Evolutionary conservation across 2,113 vertebrate genomes (phyloP).

Genomic region (Thermophis baileyi): DNA sequence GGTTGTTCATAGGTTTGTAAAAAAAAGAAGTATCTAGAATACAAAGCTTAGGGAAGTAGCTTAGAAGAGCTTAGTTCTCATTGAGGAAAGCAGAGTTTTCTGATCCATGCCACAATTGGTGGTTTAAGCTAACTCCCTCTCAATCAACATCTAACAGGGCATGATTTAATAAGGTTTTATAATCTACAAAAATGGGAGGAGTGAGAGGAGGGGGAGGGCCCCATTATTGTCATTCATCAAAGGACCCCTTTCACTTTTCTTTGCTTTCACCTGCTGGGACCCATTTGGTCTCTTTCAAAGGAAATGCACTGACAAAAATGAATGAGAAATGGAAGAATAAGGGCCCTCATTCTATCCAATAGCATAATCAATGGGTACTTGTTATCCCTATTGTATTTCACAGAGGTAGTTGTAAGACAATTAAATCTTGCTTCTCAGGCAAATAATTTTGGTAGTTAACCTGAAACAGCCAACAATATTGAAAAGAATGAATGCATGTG

Average conservation of each 20-base stretch:
- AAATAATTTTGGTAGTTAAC: slow-evolving; percentile 81
- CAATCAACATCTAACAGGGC: slow-evolving; percentile 86
- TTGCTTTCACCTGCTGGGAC: slow-evolving; percentile 98
- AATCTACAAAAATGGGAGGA: slow-evolving; percentile 78
- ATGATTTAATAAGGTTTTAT: slow-evolving; percentile 94
- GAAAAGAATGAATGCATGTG: slow-evolving; percentile 68
- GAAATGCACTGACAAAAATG: slow-evolving; percentile 83
- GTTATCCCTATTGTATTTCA: slow-evolving; percentile 83
- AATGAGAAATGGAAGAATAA: slow-evolving; percentile 85
- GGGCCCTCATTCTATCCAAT: slow-evolving; percentile 79
- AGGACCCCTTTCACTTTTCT: slow-evolving; percentile 88
- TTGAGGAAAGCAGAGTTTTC: slow-evolving; percentile 66
- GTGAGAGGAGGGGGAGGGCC: slow-evolving; percentile 51
- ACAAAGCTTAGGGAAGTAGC: slow-evolving; percentile 46
- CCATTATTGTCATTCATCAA: slow-evolving; percentile 86
- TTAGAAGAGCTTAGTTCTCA: slow-evolving; percentile 62
- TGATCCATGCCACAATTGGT: slow-evolving; percentile 80
- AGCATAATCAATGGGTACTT: slow-evolving; percentile 90
- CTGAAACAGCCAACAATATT: slow-evolving; percentile 75
- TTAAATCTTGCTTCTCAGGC: slow-evolving; percentile 78
- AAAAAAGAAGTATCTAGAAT: not conserved
- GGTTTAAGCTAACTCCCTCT: slow-evolving; percentile 86
- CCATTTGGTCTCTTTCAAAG: slow-evolving; percentile 95
- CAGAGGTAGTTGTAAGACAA: slow-evolving; percentile 82
- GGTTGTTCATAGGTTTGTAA: not conserved